These are phyloP conservation scores for Phaethornis superciliosus DNA, from an alignment of 2,113 vertebrate species.

Conservation along the genomic window DNA sequence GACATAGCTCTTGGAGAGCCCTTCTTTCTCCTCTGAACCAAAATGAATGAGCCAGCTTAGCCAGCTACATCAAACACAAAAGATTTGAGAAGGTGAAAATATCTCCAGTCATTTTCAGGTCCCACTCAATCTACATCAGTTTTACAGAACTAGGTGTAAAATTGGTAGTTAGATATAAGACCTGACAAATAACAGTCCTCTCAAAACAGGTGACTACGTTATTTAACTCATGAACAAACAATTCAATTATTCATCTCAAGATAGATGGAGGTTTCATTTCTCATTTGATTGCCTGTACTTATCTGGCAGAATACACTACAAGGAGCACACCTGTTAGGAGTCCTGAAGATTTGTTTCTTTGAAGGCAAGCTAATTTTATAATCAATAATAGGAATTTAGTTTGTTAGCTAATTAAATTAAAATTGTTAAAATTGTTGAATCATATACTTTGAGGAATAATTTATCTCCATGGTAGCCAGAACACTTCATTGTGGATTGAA, in stretches of 20 bases:
- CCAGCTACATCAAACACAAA: neutral
- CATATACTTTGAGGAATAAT: neutral
- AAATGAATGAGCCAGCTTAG: neutral
- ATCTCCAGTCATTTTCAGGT: neutral
- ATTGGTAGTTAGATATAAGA: neutral
- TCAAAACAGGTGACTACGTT: neutral
- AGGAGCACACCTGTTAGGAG: neutral
- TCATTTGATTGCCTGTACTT: neutral
- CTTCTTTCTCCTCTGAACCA: neutral
- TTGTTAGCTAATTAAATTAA: neutral
- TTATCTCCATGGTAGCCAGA: neutral
- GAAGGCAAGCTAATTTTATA: neutral
- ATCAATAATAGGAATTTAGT: neutral
- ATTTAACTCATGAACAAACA: neutral
- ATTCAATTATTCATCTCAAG: neutral
- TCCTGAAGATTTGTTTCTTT: neutral
- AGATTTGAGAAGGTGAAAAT: neutral
- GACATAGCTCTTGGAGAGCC: rapidly evolving
- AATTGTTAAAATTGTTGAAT: neutral
- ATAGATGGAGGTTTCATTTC: neutral
- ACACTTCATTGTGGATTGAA: neutral
- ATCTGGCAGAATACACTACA: neutral
- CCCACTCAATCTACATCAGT: neutral
- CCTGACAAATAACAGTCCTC: neutral
- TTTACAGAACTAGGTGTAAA: neutral